Evolutionary conservation across 92 coral and sea anemone species (phyloP), one percentile per base, ranked within the genome.

Genomic region (Epizoanthus ramosus): DNA sequence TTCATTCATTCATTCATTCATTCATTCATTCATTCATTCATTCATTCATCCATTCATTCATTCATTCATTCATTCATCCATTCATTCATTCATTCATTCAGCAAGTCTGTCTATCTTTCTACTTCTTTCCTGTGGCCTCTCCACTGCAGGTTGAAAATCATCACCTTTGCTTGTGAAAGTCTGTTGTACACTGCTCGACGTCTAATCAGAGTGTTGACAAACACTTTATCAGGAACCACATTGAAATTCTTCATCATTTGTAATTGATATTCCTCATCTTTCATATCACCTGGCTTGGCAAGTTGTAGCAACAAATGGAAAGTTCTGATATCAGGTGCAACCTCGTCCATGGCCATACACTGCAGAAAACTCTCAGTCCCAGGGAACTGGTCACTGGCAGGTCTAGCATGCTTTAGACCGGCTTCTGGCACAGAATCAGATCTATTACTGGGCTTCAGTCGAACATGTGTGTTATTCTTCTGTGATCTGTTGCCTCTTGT

Each of bases 291-390:
- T 13, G 87, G 72, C 15, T 85, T 68, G 4, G 87, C 73, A 22
- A 93, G 35, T 75, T 93, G 90, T 3, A 93, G 85, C 31, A 93
- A 79, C 50, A 93, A 81, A 59, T 91, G 93, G 70, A 93, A 91
- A 18, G 95, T 93, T n/a, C 95, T 75, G 0, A 93, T 88, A 71
- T 93, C 98, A 37, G 98, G 98, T 57, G 65, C 71, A 15, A 93
- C 95, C 25, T 93, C 94, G 10, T 91, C 94, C 61, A 87, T 68
- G 9, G 98, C 98, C 98, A 93, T 91, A 31, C 86, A 53, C 74
- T 93, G 98, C 4, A 93, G 73, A 83, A 91, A 91, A 21, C 58
- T 84, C 64, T 91, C 95, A 3, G 88, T 83, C 15, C 95, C 95
- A 37, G 91, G 84, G 85, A 93, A 91, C 6, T 80, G 63, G 53